Evolutionary conservation across 2,113 vertebrate species (phyloP).

Genomic region (Ahaetulla prasina): DNA sequence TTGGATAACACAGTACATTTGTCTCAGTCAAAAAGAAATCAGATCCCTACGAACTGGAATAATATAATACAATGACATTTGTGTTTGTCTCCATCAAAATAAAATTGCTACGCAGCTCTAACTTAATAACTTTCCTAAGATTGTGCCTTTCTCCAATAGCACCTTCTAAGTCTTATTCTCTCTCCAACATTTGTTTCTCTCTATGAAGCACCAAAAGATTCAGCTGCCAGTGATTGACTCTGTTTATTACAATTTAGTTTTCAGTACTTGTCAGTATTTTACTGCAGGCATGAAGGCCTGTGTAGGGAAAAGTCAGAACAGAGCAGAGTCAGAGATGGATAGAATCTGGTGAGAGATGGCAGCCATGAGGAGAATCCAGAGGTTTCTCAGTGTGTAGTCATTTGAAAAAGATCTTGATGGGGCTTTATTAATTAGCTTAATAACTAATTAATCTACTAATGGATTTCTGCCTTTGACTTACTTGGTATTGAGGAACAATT

Average conservation of each 20-base stretch:
- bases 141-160: not conserved
- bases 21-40: not conserved
- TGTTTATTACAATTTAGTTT: not conserved
- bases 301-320: not conserved
- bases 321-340: no score
- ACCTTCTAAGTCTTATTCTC: not conserved
- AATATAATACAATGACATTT: not conserved
- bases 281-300: not conserved
- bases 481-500: not conserved
- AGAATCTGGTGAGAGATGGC: not conserved
- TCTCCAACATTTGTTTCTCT: not conserved
- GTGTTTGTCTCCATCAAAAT: not conserved
- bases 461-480: not conserved
- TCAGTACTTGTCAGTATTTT: not conserved
- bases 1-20: not conserved
- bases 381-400: not conserved
- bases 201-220: not conserved
- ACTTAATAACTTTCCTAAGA: not conserved
- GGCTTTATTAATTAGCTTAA: not conserved
- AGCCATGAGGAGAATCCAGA: not conserved
- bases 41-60: not conserved
- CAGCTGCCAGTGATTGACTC: not conserved
- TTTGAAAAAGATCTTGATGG: not conserved
- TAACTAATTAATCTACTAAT: not conserved
- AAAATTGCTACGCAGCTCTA: not conserved